Evolutionary conservation across 2,888 invertebrate genomes (phyloP), one percentile per base, ranked within the genome.

Genomic region (Chymomyza procnemis): DNA sequence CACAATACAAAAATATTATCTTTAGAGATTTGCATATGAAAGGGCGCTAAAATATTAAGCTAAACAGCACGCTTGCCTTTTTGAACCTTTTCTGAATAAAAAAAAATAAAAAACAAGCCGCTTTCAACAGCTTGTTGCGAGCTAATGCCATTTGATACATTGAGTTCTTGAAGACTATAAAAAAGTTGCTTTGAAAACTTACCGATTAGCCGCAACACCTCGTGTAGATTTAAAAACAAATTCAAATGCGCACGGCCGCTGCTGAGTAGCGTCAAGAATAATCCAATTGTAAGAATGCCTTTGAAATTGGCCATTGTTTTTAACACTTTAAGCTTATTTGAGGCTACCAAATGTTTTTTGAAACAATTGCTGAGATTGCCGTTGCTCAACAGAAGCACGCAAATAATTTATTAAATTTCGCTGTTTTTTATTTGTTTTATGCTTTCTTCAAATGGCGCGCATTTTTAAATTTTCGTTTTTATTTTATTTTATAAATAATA

Each of bases 171-270:
- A 6, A 26, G n/a, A 0, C 26, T 50, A 52, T 62, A 21, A 54
- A 16, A n/a, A n/a, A n/a, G n/a, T n/a, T n/a, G n/a, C n/a, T n/a
- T n/a, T n/a, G n/a, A n/a, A n/a, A 48, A 80, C 90, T 90, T 64
- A 90, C 90, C 90, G 78, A 90, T 90, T 79, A 90, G 77, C 62
- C 90, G 88, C 74, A 90, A 77, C 77, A 90, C 89, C 81, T 90
- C 90, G 74, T 90, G 90, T 72, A 90, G 72, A 76, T 90, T 90
- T 46, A 90, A 83, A 70, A 89, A 90, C 67, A 90, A 89, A 73
- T 90, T 90, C 57, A 90, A 80, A 73, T 90, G 90, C 14, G 88
- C 82, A 62, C 85, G 88, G 60, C 82, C 87, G 73, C 81, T 71
- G 72, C 82, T 77, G 34, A 87, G 75, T 63, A 88, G 79, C 56